Evolutionary conservation across 2,113 vertebrate genomes (phyloP), one percentile per base, ranked within the genome.

Genomic region (Ptilonorhynchus violaceus): DNA sequence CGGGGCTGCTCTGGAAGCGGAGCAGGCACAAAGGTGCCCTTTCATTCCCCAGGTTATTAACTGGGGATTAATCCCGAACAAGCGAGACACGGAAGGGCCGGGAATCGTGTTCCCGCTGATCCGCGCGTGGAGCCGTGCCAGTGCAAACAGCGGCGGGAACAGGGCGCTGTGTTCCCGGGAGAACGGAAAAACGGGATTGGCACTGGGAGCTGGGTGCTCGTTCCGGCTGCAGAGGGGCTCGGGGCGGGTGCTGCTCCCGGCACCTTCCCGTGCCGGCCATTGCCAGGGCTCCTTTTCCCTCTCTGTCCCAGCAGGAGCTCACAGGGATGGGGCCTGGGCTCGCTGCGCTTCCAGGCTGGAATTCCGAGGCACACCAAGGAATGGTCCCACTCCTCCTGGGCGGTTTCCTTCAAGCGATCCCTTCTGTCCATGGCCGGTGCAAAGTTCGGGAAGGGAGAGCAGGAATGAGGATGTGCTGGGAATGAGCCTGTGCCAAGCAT

Each of bases 41-140:
- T 96, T 93, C 69, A 95, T 90, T 89, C 88, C 93, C 88, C 16
- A 70, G 79, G 90, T 90, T 85, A 96, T 95, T 94, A 95, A 95
- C 81, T 68, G 53, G 53, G 90, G 96, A 96, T 97, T 96, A 97
- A 89, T 37, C 63, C 85, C 74, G 81, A 87, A 67, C 10, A 78
- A 92, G 85, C 35, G 82, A 56, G 92, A 72, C 46, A 20, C 23
- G 80, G 92, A 84, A 95, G 78, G 90, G 81, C 82, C 90, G 74
- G 94, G 89, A 88, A 76, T 53, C 28, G 46, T 67, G 46, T 13
- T 90, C 88, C 81, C 74, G 75, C 11, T 19, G 89, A 92, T 83
- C 93, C 83, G 52, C 25, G 50, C 10, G 16, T 79, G 95, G 94
- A 94, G 92, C 2, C 0, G 58, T 53, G 92, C 96, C 95, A 96